Percentiles rank a stretch among this genome's conserved stretches.
Conservation (phyloP, 2,113 vertebrate genomes). For the Microcebus ravelobensis region DNA sequence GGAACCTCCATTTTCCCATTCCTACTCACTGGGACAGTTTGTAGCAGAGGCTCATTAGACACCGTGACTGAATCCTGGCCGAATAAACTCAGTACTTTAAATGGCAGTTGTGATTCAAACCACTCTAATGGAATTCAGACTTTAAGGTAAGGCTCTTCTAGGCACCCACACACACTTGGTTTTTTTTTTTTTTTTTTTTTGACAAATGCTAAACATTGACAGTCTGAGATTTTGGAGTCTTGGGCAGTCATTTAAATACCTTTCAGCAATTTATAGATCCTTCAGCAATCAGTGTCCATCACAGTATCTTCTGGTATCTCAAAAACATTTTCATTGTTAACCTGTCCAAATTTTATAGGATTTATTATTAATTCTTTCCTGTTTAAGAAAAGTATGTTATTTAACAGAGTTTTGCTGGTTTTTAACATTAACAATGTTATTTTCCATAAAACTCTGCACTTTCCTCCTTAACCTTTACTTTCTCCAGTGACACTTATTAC, state of each 20-base stretch:
- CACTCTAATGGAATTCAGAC: background rate
- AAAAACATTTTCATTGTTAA: background rate
- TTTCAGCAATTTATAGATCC: background rate
- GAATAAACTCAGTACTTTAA: background rate
- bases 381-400: background rate
- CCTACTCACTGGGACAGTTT: background rate
- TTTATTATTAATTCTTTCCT: background rate
- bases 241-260: background rate
- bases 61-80: background rate
- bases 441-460: background rate
- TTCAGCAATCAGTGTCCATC: background rate
- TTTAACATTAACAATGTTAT: background rate
- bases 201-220: background rate
- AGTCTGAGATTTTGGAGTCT: background rate
- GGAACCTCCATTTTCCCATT: background rate
- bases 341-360: background rate
- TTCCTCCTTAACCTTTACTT: background rate
- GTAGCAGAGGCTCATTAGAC: background rate
- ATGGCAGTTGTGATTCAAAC: background rate
- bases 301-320: background rate
- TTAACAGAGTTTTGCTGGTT: slow-evolving; percentile 5
- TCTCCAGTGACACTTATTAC: background rate
- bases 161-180: too few relatives aligned
- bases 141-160: background rate
- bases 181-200: background rate